phyloP scores from a whole-genome alignment of 2,113 vertebrate species.

The Ardeotis arabs region DNA sequence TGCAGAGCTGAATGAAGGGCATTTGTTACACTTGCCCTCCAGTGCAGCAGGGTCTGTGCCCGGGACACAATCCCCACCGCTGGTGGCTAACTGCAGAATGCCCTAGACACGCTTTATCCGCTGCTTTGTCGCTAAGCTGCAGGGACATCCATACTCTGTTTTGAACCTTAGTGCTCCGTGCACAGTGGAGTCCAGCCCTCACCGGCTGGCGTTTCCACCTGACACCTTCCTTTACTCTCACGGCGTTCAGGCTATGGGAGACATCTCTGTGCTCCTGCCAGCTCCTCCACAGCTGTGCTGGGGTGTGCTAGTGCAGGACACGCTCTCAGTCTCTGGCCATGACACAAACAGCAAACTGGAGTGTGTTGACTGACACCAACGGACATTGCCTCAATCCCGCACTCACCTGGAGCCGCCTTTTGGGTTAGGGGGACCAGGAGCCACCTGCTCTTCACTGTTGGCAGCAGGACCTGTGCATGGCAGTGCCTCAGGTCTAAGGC shows the following conservation, averaged over 20 bases:
- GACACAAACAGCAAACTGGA: neutral
- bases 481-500: neutral
- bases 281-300: neutral
- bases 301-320: neutral
- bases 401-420: neutral
- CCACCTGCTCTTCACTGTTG: neutral
- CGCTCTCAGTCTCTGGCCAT: accelerated
- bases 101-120: neutral
- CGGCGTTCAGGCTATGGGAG: neutral
- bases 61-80: neutral
- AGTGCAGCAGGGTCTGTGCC: neutral
- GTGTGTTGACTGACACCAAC: neutral
- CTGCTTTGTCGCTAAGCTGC: neutral
- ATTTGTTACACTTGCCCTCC: neutral
- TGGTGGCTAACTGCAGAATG: neutral
- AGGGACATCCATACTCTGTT: neutral
- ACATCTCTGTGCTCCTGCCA: neutral
- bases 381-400: neutral
- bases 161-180: accelerated
- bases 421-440: accelerated
- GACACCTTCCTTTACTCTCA: neutral
- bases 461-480: neutral
- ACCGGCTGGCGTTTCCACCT: neutral
- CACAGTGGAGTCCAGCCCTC: neutral
- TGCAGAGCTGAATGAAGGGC: neutral